These are phyloP conservation scores for Ruditapes philippinarum DNA, from an alignment of 1,140 invertebrate genomes.

Conservation along the genomic window DNA sequence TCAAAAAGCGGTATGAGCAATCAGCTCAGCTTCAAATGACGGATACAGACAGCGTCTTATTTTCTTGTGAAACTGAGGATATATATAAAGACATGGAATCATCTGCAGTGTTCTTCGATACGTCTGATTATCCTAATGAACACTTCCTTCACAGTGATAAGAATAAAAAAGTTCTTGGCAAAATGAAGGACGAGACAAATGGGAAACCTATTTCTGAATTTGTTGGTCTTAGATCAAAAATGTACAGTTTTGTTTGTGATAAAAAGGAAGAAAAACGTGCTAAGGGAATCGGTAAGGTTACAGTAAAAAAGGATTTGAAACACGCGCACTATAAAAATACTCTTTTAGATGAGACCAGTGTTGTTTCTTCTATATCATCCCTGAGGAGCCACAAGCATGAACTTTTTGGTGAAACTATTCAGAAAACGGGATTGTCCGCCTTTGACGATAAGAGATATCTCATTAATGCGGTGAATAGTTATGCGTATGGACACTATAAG, in stretches of 20 bases:
- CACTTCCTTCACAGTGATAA: conserved; percentile 21
- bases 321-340: conserved; percentile 74
- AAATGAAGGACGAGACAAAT: conserved; percentile 87
- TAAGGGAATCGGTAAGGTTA: conserved; percentile 71
- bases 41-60: conserved; percentile 84
- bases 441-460: conserved; percentile 45
- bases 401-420: conserved; percentile 25
- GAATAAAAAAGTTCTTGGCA: conserved; percentile 87
- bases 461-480: conserved; percentile 3
- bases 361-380: conserved; percentile 19
- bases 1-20: conserved; percentile 75
- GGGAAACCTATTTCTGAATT: conserved; percentile 85
- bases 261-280: conserved; percentile 72
- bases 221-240: conserved; percentile 86
- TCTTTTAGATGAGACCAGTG: conserved; percentile 59
- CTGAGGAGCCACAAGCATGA: conserved; percentile 30
- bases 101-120: conserved; percentile 21
- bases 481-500: conserved; percentile 40
- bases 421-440: conserved; percentile 25
- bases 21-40: conserved; percentile 80
- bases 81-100: conserved; percentile 46
- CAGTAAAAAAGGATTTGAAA: conserved; percentile 70
- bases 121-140: conserved; percentile 15
- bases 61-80: conserved; percentile 16
- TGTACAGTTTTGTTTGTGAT: conserved; percentile 81